A percentile compares a stretch with the other conserved stretches of the same genome.
Conservation (phyloP, 2,888 invertebrate genomes). For the Macrosiphum euphorbiae region DNA sequence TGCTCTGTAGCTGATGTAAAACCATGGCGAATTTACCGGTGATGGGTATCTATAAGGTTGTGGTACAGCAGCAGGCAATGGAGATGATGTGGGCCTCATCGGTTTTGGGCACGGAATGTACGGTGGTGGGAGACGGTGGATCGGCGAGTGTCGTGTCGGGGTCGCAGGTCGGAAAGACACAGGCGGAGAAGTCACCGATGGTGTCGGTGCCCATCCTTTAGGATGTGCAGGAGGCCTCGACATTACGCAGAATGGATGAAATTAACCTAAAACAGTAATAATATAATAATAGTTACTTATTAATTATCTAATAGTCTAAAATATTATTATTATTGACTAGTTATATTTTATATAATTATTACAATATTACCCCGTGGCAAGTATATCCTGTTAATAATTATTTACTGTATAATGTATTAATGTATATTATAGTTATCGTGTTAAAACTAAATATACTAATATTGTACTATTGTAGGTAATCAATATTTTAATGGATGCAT, state of each 20-base stretch:
- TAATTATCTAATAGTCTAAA: background rate
- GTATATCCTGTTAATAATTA: background rate
- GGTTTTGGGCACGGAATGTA: constrained; percentile 78
- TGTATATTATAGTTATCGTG: background rate
- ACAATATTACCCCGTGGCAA: background rate
- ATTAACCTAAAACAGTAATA: constrained; percentile 6
- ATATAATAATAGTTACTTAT: background rate
- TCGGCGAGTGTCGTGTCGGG: constrained; percentile 67
- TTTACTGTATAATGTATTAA: too few species aligned
- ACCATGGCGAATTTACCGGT: background rate
- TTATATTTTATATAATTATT: too few species aligned
- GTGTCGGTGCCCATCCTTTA: constrained; percentile 65
- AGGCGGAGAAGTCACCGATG: constrained; percentile 66
- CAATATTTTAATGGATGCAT: background rate
- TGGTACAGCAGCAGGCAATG: constrained; percentile 3
- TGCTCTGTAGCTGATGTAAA: background rate
- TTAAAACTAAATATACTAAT: background rate
- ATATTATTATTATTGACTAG: background rate
- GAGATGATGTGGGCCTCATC: constrained; percentile 74
- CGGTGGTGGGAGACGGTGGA: constrained; percentile 69
- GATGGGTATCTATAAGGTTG: constrained; percentile 50
- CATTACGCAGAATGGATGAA: constrained; percentile 14
- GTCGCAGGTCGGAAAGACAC: constrained; percentile 66
- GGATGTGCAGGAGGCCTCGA: constrained; percentile 65
- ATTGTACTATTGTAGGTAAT: too few species aligned